A percentile compares a stretch with the other conserved stretches of the same genome.
These are phyloP conservation scores for Chrysolina haemoptera DNA, from an alignment of 2,888 invertebrate species.

Conservation along the genomic window DNA sequence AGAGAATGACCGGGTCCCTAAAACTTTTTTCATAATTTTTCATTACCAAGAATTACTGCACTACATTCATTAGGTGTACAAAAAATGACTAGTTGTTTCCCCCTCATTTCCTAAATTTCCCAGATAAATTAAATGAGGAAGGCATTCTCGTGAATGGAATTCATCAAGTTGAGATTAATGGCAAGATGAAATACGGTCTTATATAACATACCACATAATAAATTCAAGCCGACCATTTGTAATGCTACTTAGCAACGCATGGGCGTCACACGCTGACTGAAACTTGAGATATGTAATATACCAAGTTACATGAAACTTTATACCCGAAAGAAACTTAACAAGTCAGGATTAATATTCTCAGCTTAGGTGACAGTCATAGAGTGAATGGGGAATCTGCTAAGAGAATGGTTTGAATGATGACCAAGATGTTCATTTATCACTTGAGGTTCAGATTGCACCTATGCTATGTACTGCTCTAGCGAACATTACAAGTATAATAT, in stretches of 20 bases:
- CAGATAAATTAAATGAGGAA: slow-evolving; percentile 4
- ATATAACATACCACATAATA: slow-evolving; percentile 29
- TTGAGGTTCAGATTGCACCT: background rate
- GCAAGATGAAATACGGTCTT: slow-evolving; percentile 29
- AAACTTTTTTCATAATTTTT: too few species aligned
- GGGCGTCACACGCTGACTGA: slow-evolving; percentile 17
- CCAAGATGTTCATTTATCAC: background rate
- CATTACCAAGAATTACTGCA: too few species aligned
- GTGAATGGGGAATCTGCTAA: background rate
- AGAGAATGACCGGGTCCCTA: too few species aligned
- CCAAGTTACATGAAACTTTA: slow-evolving; percentile 9
- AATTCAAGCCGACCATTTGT: slow-evolving; percentile 32
- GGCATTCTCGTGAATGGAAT: slow-evolving; percentile 17
- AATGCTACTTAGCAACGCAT: slow-evolving; percentile 19
- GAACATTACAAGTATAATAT: too few species aligned
- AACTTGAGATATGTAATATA: slow-evolving; percentile 15
- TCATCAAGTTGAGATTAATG: slow-evolving; percentile 28
- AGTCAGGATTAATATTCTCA: slow-evolving; percentile 7
- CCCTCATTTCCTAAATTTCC: background rate
- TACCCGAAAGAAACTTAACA: slow-evolving; percentile 19
- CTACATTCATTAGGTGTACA: too few species aligned
- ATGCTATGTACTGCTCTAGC: background rate
- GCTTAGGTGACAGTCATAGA: background rate
- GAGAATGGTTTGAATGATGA: background rate
- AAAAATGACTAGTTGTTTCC: too few species aligned